These are phyloP conservation scores for Melanotaenia duboulayi DNA, from an alignment of 2,113 vertebrate genomes.

Conservation along the genomic window DNA sequence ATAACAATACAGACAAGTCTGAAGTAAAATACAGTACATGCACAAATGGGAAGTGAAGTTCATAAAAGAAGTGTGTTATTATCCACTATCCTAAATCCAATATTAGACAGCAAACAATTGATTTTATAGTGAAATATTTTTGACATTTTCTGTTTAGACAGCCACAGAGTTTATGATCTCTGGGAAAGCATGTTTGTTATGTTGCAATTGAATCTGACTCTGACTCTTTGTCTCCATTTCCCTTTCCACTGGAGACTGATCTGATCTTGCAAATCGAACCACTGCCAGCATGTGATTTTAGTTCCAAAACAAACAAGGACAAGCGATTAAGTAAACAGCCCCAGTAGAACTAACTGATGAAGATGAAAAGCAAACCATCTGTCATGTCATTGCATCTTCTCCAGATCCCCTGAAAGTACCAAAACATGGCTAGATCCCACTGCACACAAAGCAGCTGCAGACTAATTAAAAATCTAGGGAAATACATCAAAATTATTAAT, in stretches of 20 bases:
- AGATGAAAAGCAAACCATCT: constrained; percentile 41
- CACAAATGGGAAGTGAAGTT: no score
- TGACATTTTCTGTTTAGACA: constrained; percentile 18
- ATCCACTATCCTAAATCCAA: constrained; percentile 5
- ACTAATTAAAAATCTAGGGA: constrained; percentile 1
- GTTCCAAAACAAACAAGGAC: constrained; percentile 51
- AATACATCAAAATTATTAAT: neutral
- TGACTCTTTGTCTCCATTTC: constrained; percentile 40
- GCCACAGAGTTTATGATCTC: constrained; percentile 19
- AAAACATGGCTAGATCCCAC: neutral
- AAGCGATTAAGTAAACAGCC: constrained; percentile 26
- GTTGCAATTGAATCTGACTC: constrained; percentile 19
- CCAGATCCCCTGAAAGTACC: constrained; percentile 9
- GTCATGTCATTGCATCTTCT: constrained; percentile 41
- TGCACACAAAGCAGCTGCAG: constrained; percentile 13
- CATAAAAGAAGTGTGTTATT: constrained; percentile 25
- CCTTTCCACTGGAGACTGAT: constrained; percentile 25
- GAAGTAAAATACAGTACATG: no score
- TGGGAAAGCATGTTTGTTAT: constrained; percentile 29
- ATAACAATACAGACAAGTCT: neutral
- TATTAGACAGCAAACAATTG: constrained; percentile 22
- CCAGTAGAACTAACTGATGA: constrained; percentile 44
- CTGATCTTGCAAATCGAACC: constrained; percentile 29
- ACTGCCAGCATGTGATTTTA: constrained; percentile 23
- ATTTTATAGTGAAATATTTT: constrained; percentile 4